Base-by-base conservation (phyloP, 64 coral and sea anemone genomes). In the Anthopleura sola region DNA sequence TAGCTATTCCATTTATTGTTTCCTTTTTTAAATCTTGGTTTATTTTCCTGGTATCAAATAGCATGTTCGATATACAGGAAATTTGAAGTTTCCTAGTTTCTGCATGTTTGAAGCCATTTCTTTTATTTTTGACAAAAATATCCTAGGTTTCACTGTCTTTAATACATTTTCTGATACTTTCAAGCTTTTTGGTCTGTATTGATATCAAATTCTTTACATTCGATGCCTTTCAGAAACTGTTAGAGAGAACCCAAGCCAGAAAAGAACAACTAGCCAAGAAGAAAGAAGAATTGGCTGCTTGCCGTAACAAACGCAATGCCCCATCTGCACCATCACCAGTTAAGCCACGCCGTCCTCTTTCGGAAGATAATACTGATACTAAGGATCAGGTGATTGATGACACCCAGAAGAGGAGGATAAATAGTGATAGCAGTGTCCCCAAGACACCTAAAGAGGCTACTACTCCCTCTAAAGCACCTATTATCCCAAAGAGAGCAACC, bases 201-300 rank as follows among this genome's bases (percentile, higher is more conserved):
- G 20, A 56, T 0, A 56, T n/a, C n/a, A 17, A 18, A 5, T 4
- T 56, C 16, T 56, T 56, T 56, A 20, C 20, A 56, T 56, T 56
- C 24, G 8, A 24, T n/a, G 20, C 1, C 26, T 29, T 71, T 32
- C 28, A 96, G 94, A 96, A 96, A 87, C 75, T 96, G 24, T 85
- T 96, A 33, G 94, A 88, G 57, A 96, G 94, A 87, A 96, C 94
- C 10, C 94, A 96, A 87, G 87, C 90, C 50, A 66, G 94, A n/a
- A 96, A 96, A 78, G 85, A 92, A 40, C 90, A 92, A 33, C 94
- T 96, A 55, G 87, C 69, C 33, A 83, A 87, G 47, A 96, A 96
- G 60, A 86, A 84, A 38, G 88, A 90, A 44, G 94, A 96, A 37
- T 83, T 96, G 11, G 90, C 88, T n/a, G 90, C 88, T 58, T 90